phyloP scores from a whole-genome alignment of 1,140 invertebrate genomes.

The Semibalanus balanoides region DNA sequence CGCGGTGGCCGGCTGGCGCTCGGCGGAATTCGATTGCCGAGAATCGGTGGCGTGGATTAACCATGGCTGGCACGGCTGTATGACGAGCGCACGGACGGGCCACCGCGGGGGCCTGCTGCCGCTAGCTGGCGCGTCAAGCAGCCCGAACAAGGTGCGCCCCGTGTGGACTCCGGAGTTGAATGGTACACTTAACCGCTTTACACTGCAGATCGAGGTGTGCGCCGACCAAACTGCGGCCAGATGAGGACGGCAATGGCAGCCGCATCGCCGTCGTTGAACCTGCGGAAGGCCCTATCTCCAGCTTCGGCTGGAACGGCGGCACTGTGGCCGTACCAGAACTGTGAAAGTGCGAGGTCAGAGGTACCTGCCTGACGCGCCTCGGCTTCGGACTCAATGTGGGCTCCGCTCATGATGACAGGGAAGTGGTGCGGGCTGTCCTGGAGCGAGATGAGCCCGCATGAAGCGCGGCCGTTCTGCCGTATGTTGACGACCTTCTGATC shows the following conservation, averaged over 20 bases:
- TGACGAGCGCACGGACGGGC: neutral
- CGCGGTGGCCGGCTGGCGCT: neutral
- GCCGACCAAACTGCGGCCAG: neutral
- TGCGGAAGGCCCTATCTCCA: conserved; percentile 4
- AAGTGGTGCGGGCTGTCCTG: neutral
- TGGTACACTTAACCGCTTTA: neutral
- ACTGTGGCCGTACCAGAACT: conserved; percentile 7
- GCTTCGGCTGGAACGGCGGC: neutral
- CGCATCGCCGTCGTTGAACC: neutral
- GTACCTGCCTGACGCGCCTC: neutral
- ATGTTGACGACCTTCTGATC: conserved; percentile 4
- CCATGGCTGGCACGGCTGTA: neutral
- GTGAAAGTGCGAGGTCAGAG: neutral
- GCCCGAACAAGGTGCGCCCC: too few relatives aligned
- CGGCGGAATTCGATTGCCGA: neutral
- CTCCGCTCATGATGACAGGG: neutral
- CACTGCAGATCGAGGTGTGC: conserved; percentile 6
- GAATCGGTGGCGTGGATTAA: neutral
- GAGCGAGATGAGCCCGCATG: neutral
- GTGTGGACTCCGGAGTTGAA: conserved; percentile 4
- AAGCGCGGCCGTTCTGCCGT: neutral
- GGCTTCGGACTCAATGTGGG: neutral
- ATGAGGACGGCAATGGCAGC: neutral
- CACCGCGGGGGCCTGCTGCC: neutral
- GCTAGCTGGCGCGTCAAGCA: neutral